Base-by-base conservation (phyloP, 2,888 invertebrate genomes). In the Polydrusus tereticollis region DNA sequence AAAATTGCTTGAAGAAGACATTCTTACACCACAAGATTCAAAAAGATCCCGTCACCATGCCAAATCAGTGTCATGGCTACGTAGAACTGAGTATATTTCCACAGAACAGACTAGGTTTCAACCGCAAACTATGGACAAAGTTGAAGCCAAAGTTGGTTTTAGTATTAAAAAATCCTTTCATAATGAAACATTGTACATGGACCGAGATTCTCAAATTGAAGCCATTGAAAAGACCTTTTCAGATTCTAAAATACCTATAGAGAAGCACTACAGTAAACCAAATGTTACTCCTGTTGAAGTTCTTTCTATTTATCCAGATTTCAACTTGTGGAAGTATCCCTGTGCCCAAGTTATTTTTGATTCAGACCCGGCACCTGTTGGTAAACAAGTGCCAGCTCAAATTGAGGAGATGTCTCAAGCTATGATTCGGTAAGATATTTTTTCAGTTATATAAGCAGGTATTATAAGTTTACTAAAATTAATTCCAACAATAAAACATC, bases 271-370 rank as follows among this genome's bases (percentile, higher is more conserved):
- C 86, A 98, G 96, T 82, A 99, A 99, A 86, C 95, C 97, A 0
- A 96, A 95, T 79, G 97, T 99, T 38, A 91, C 91, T 3, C 95
- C 99, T 0, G 92, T 97, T 7, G 97, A 98, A 85, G 88, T 95
- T 50, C 87, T 95, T 82, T 91, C 95, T 0, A 89, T 99, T 16
- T 97, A 93, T 86, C 99, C 99, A 10, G 99, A 99, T 86, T 99
- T 98, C 84, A 94, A 94, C 80, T 89, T 97, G 82, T 99, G 99
- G 99, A 97, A 96, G 83, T 97, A 97, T 87, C 97, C 98, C 0
- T 99, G 98, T 86, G 98, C 99, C 55, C 95, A 95, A 86, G 99
- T 99, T 76, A 97, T 98, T 82, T 99, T 99, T 85, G 99, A 99
- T 85, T 95, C 97, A 0, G 99, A 99, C 87, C 99, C 99, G 8